Conservation (phyloP, 2,113 vertebrate genomes). For the Calyptommatus sinebrachiatus region DNA sequence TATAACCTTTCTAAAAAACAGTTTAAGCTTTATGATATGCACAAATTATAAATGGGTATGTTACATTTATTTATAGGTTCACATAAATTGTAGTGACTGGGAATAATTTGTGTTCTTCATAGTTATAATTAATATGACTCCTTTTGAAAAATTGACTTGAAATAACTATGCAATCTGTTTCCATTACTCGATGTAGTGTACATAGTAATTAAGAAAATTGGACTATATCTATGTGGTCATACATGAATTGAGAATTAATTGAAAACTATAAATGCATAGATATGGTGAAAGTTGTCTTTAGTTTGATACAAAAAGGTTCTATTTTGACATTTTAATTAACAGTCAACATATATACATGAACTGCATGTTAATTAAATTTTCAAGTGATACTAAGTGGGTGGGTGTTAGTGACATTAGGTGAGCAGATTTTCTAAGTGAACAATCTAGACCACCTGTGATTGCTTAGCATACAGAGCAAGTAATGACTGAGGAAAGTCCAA, state of each 20-base stretch:
- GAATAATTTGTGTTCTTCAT: too few species aligned
- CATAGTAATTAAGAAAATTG: background rate
- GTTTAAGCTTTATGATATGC: too few species aligned
- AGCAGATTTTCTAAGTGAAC: slow-evolving; percentile 66
- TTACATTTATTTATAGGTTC: too few species aligned
- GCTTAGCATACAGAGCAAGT: slow-evolving; percentile 51
- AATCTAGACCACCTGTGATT: slow-evolving; percentile 68
- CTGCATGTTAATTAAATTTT: slow-evolving; percentile 73
- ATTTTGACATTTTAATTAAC: slow-evolving; percentile 72
- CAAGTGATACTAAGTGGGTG: slow-evolving; percentile 72
- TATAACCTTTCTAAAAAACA: too few species aligned
- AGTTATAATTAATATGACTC: too few species aligned
- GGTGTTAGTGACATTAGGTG: slow-evolving; percentile 65
- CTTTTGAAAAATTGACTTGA: background rate
- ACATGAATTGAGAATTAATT: slow-evolving; percentile 2
- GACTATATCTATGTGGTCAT: background rate
- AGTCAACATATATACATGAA: slow-evolving; percentile 65
- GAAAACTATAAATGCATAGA: slow-evolving; percentile 31
- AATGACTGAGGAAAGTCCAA: slow-evolving; percentile 47
- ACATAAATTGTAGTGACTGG: too few species aligned
- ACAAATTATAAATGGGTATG: too few species aligned
- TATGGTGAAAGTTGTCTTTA: slow-evolving; percentile 41
- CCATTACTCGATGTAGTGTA: background rate
- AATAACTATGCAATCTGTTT: background rate
- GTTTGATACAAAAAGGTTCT: slow-evolving; percentile 47